Conservation (phyloP, 2,797 vertebrate species). For the Dendrocincla fuliginosa region DNA sequence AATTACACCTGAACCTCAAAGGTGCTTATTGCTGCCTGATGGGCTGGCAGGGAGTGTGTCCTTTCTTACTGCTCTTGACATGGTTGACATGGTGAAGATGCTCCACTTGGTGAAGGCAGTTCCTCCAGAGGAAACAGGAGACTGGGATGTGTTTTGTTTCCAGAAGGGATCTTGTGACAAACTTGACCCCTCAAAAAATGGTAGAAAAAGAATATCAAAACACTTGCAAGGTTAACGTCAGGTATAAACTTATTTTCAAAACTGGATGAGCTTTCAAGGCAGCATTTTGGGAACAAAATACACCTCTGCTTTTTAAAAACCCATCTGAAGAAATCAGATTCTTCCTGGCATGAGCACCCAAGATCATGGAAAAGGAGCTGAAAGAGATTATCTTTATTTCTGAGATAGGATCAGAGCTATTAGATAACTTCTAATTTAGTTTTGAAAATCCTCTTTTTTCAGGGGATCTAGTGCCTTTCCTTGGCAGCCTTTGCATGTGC, state of each 20-base stretch:
- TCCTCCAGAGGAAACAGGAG: background rate
- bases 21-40: background rate
- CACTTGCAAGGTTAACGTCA: background rate
- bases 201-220: background rate
- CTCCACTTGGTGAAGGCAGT: background rate
- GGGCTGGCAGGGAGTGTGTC: background rate
- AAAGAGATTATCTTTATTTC: background rate
- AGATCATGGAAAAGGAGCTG: background rate
- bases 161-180: background rate
- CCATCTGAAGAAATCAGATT: background rate
- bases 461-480: accelerated
- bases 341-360: background rate
- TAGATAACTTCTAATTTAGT: background rate
- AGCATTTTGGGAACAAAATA: background rate
- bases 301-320: background rate
- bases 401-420: background rate
- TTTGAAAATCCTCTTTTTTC: background rate
- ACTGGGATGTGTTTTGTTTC: background rate
- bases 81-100: background rate
- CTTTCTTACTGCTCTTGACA: background rate
- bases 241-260: background rate
- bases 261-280: background rate
- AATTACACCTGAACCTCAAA: background rate
- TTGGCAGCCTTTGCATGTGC: background rate
- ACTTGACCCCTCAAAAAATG: background rate